Evolutionary conservation across 1,140 invertebrate species (phyloP), one percentile per base, ranked within the genome.

Genomic region (Drosophila mayri): DNA sequence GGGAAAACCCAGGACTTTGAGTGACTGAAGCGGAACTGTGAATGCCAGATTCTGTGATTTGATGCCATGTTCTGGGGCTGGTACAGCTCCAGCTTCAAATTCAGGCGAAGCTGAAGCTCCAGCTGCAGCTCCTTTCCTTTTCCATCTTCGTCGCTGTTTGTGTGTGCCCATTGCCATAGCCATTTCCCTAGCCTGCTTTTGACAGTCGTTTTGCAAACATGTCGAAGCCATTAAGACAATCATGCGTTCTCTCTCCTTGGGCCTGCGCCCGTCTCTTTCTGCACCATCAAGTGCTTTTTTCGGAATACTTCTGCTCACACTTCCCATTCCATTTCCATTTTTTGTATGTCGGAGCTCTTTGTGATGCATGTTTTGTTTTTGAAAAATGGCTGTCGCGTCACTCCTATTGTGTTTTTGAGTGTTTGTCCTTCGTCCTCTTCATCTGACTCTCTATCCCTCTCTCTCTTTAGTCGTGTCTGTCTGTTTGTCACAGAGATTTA

Each of bases 121-220:
- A 67, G 49, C 60, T 50, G 28, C 32, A 67, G 63, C 22, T 59
- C 52, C 22, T 59, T 38, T 38, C 62, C 62, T 44, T 66, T 54
- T 55, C 32, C 38, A 70, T 70, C 60, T 59, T 30, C 22, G 37
- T 32, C 43, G 46, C 14, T 57, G 32, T 58, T 63, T 32, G 67
- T 58, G 67, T 59, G 30, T 32, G 35, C 16, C 74, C 62, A 76
- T 32, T 76, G 62, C 74, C 74, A 76, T 8, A 59, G 68, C 68
- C 68, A 72, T 66, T 73, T 70, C 74, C 82, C 71, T 63, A 78
- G 80, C 62, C 85, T 90, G 85, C 81, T 78, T 81, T 90, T 90
- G 85, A 90, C 85, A 90, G 85, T 90, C 85, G 85, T 90, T 90
- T 90, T 90, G 85, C 85, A 90, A 90, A 90, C 85, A 90, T 90